Base-by-base conservation (phyloP, 2,797 vertebrate genomes). In the Tokudaia muenninki region DNA sequence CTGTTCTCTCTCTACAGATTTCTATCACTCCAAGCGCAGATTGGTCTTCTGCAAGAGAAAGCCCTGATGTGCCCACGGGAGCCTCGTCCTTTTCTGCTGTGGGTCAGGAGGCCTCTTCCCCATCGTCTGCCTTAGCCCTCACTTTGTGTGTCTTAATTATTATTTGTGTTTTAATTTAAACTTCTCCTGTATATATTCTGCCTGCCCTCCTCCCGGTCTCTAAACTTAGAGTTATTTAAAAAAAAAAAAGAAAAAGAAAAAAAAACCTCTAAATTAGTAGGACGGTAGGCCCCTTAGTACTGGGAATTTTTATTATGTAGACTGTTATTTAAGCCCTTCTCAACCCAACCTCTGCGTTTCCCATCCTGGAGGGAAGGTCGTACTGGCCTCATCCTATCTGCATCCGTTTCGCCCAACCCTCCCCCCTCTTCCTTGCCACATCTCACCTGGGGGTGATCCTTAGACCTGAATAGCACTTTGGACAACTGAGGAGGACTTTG, bases 1-100 rank as follows among this genome's bases (percentile, higher is more conserved):
- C 81, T 52, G 97, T 24, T 98, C 52, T 96, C 94, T 97, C 79
- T 89, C 31, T 90, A 77, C 98, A 99, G 99, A 99, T 98, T 99
- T 99, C 98, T 99, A 99, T 96, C 98, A 98, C 97, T 97, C 99
- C 55, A 99, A 99, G 97, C 96, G 99, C 94, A 98, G 99, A 98
- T 98, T 98, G 0, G 95, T 99, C 84, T 97, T 98, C 0, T 98
- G 97, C 91, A 99, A 99, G 96, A 99, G 99, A 41, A 99, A 98
- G 88, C 98, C 98, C 87, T 99, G 98, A 99, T 11, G 2, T 0
- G 3, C 57, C 6, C 16, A 6, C 3, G 1, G 21, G 94, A 91
- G 59, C 63, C 47, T 41, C 0, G 0, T 31, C 91, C 34, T 77
- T 50, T 81, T 59, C 92, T 63, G 13, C 12, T 1, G 1, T 22